These are phyloP conservation scores for Melanogrammus aeglefinus DNA, from an alignment of 2,797 vertebrate genomes.

Conservation along the genomic window DNA sequence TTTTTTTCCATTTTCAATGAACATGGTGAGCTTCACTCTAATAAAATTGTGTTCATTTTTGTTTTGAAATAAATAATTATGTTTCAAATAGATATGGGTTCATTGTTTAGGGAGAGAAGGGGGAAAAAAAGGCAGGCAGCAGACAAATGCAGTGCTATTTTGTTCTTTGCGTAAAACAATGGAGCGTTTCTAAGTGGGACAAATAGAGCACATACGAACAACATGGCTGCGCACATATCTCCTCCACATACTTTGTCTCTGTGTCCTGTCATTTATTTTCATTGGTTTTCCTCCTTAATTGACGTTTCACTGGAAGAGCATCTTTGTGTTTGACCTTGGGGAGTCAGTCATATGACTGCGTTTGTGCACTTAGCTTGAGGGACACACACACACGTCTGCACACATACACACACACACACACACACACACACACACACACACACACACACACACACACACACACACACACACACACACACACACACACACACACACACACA, in stretches of 20 bases:
- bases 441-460: neutral
- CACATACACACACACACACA: neutral
- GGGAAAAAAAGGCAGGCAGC: neutral
- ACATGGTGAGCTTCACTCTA: no score
- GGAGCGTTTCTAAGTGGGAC: constrained; percentile 55
- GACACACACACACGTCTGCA: constrained; percentile 18
- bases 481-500: neutral
- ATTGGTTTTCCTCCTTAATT: constrained; percentile 72
- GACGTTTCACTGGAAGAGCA: constrained; percentile 64
- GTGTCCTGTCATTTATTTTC: constrained; percentile 73
- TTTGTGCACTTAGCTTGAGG: constrained; percentile 40
- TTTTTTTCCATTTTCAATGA: no score
- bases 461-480: no score
- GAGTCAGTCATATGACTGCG: constrained; percentile 47
- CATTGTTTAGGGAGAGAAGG: neutral
- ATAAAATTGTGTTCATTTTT: neutral
- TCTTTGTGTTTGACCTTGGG: constrained; percentile 76
- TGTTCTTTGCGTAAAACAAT: constrained; percentile 48
- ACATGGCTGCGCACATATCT: constrained; percentile 50
- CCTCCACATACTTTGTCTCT: constrained; percentile 64
- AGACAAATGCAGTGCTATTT: neutral
- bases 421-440: constrained; percentile 11
- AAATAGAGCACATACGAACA: constrained; percentile 32
- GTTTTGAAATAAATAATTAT: neutral
- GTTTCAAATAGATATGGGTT: neutral